These are phyloP conservation scores for Coregonus ussuriensis DNA, from an alignment of 2,797 vertebrate genomes.

Conservation along the genomic window DNA sequence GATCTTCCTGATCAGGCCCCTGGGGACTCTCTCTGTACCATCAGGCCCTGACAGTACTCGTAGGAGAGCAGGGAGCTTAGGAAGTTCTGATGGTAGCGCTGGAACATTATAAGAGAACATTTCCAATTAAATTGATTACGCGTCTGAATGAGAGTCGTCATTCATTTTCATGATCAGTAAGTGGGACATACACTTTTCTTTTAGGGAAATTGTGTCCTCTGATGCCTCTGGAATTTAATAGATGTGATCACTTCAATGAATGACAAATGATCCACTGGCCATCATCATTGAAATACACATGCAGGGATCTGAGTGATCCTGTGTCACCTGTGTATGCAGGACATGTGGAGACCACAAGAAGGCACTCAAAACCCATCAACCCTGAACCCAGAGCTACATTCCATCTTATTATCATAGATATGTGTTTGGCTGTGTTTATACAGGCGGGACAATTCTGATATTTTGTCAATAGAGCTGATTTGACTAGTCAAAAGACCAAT, in stretches of 20 bases:
- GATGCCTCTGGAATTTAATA: no score
- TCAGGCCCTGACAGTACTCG: background rate
- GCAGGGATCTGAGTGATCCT: background rate
- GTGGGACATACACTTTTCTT: background rate
- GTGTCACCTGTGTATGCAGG: background rate
- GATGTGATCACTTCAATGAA: background rate
- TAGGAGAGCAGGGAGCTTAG: background rate
- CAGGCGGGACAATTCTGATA: no score
- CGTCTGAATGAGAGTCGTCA: background rate
- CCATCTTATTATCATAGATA: background rate
- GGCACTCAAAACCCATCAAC: slow-evolving; percentile 20
- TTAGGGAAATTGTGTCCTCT: no score
- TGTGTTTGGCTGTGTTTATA: no score
- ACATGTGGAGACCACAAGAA: slow-evolving; percentile 39
- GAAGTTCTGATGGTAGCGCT: background rate
- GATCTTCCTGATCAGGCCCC: background rate
- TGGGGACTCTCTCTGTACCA: no score
- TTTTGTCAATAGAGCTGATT: no score
- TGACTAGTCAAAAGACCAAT: no score
- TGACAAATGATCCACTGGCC: background rate
- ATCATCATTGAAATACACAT: background rate
- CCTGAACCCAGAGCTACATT: background rate
- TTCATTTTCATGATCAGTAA: background rate
- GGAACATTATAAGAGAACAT: background rate
- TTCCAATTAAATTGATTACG: background rate